phyloP scores from a whole-genome alignment of 1,140 invertebrate species.

The Ceratoteleas bidentatus region DNA sequence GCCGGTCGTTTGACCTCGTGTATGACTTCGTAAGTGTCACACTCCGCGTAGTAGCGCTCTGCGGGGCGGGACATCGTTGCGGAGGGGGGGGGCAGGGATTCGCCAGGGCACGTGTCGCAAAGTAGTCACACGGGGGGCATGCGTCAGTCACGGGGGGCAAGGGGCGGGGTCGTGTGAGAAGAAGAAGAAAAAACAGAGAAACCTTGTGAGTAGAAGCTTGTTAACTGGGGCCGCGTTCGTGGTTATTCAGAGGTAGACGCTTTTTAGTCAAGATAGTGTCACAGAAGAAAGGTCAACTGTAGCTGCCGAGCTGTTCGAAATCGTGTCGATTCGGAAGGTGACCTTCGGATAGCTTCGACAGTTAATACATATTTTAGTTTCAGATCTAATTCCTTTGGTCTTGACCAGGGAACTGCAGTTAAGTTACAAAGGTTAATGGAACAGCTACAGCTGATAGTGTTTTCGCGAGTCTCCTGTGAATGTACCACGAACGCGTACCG shows the following conservation, averaged over 20 bases:
- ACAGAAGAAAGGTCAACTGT: too few species aligned
- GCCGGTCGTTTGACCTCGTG: slow-evolving; percentile 51
- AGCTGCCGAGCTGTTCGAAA: too few species aligned
- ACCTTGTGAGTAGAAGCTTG: slow-evolving; percentile 77
- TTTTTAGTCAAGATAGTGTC: slow-evolving; percentile 43
- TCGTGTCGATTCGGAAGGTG: too few species aligned
- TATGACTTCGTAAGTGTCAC: slow-evolving; percentile 62
- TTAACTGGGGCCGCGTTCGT: slow-evolving; percentile 65
- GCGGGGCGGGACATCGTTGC: slow-evolving; percentile 19
- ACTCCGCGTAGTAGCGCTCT: slow-evolving; percentile 55
- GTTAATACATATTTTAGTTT: too few species aligned
- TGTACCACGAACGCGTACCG: slow-evolving; percentile 67
- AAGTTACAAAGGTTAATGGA: too few species aligned
- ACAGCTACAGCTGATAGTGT: slow-evolving; percentile 6
- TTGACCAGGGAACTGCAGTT: too few species aligned
- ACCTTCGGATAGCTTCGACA: too few species aligned
- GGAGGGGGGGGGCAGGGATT: slow-evolving; percentile 16
- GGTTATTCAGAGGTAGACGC: slow-evolving; percentile 53
- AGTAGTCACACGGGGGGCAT: slow-evolving; percentile 47
- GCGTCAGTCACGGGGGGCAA: too few species aligned
- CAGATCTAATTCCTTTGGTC: too few species aligned
- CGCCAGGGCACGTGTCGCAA: slow-evolving; percentile 41
- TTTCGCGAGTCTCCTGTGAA: slow-evolving; percentile 30
- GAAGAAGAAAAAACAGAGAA: slow-evolving; percentile 76
- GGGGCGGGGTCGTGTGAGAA: slow-evolving; percentile 72